phyloP scores from a whole-genome alignment of 1,140 invertebrate genomes.

The Portunus trituberculatus region DNA sequence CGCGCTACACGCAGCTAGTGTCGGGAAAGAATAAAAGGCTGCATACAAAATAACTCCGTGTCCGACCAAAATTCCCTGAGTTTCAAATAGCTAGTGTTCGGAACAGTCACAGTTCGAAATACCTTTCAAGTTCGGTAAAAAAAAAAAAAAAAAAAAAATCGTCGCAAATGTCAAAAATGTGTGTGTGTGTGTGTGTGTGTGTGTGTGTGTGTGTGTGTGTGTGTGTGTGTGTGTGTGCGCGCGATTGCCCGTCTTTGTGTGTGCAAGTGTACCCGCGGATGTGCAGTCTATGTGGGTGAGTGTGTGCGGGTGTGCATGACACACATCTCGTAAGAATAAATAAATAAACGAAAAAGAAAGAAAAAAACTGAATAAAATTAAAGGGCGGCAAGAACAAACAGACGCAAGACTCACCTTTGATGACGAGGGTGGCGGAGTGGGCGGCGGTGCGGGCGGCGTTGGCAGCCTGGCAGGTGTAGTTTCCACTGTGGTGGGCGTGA shows the following conservation, averaged over 20 bases:
- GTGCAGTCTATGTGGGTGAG: neutral
- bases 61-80: neutral
- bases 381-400: neutral
- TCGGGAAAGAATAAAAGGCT: neutral
- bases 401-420: constrained; percentile 80
- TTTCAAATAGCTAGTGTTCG: constrained; percentile 21
- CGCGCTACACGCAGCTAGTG: neutral
- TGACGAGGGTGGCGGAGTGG: constrained; percentile 88
- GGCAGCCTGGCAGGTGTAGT: constrained; percentile 79
- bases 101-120: neutral
- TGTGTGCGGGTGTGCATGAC: constrained; percentile 5
- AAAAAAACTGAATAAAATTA: neutral
- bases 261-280: neutral
- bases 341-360: no score
- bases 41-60: neutral
- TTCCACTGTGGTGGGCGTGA: constrained; percentile 78
- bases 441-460: constrained; percentile 90
- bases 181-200: neutral
- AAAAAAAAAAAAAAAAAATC: neutral
- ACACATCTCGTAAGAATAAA: neutral
- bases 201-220: constrained; percentile 20
- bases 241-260: neutral
- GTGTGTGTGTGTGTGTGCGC: neutral
- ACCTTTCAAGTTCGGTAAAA: neutral
- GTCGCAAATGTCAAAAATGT: neutral